Percentiles rank a stretch among this genome's conserved stretches.
These are phyloP conservation scores for Lamproptera curius DNA, from an alignment of 2,888 invertebrate genomes.

Conservation along the genomic window DNA sequence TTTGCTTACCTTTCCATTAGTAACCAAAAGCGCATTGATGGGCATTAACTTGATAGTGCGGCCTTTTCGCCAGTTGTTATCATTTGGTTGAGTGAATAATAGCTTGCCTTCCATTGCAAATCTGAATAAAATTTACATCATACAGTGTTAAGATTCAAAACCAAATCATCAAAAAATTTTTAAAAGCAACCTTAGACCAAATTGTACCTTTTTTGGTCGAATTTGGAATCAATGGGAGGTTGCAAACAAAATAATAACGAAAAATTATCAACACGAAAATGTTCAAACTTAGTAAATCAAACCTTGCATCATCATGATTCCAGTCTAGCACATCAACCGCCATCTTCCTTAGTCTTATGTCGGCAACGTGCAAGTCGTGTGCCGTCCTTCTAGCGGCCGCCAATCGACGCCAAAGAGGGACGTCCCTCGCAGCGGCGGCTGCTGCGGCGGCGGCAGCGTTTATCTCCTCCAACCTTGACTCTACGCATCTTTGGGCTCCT, in stretches of 20 bases:
- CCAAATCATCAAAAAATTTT: no score
- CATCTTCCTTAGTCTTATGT: constrained; percentile 94
- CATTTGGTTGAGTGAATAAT: constrained; percentile 92
- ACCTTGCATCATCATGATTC: constrained; percentile 93
- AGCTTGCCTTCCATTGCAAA: constrained; percentile 94
- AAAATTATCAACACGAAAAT: no score
- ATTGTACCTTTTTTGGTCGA: no score
- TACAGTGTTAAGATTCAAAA: no score
- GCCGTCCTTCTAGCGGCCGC: constrained; percentile 87
- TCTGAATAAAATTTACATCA: no score
- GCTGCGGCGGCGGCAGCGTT: constrained; percentile 95
- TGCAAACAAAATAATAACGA: no score
- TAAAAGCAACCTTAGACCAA: no score
- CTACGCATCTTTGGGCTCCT: constrained; percentile 94
- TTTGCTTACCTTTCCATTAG: constrained; percentile 89
- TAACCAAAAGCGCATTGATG: constrained; percentile 93
- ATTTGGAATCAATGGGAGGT: no score
- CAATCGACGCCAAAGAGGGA: constrained; percentile 92
- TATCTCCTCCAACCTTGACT: constrained; percentile 95
- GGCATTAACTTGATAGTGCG: constrained; percentile 92
- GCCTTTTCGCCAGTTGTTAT: constrained; percentile 94
- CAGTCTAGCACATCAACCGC: constrained; percentile 96
- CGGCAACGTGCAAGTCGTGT: constrained; percentile 92
- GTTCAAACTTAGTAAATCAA: constrained; percentile 20
- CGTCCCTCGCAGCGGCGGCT: constrained; percentile 91